Base-by-base conservation (phyloP, 2,888 invertebrate species). In the Calameuta pallipes region DNA sequence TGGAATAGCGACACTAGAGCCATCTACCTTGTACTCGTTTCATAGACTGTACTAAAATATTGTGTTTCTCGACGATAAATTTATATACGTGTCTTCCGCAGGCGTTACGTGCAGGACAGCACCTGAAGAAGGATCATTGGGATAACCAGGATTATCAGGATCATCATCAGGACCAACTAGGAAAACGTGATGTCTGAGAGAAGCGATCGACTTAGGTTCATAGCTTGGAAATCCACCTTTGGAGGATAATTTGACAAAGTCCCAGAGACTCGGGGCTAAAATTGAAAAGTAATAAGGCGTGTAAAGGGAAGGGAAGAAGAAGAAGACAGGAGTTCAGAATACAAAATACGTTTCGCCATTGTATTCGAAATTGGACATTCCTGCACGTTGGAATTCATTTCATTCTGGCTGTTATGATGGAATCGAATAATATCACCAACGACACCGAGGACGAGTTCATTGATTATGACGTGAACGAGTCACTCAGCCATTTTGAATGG, bases 391-490 rank as follows among this genome's bases (percentile, higher is more conserved):
- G 1, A 56, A 56, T 56, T 56, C 15, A 56, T 9, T 56, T 56
- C 9, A 1, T 23, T 56, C 56, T 56, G 23, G 9, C 9, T 15
- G 23, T 23, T 6, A 56, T 56, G 23, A 56, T 56, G 56, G 56
- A 56, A 56, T 56, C 56, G 71, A 34, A 71, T n/a, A 69, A 69
- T 34, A 34, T 69, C n/a, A 76, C 84, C 6, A 88, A 88, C 76
- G 78, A 82, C 30, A 86, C 88, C 56, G 86, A 88, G 73, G 80
- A 81, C 70, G 85, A 85, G 6, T 89, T 89, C 41, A 90, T 91
- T 82, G 92, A 93, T 82, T 93, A 93, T 85, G 93, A 93, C 86
- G 89, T 92, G 80, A 91, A 93, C 73, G 92, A 92, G 71, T 92
- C 93, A 30, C 86, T 92, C 80, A 90, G 87, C 37, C 89, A 88